phyloP scores from a whole-genome alignment of 2,113 vertebrate species.

The Planiliza haematocheilus region DNA sequence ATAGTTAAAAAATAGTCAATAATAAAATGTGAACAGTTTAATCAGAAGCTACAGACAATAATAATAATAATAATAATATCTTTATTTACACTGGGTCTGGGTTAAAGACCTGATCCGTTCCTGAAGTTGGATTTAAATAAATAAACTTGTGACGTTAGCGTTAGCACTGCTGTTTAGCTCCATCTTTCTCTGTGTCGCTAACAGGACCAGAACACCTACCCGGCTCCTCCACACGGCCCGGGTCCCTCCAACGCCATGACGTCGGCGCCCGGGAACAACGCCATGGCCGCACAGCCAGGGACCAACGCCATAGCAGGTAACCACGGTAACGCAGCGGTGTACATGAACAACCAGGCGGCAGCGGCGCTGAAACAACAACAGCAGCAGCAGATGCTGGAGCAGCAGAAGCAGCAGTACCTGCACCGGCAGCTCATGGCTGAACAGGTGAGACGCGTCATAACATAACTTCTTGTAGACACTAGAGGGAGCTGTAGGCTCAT shows the following conservation, averaged over 20 bases:
- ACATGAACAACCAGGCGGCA: conserved; percentile 88
- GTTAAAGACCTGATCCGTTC: too few relatives aligned
- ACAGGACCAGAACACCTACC: conserved; percentile 90
- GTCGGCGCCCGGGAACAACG: conserved; percentile 80
- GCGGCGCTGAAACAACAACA: conserved; percentile 90
- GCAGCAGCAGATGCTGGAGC: conserved; percentile 86
- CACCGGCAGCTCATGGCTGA: conserved; percentile 91
- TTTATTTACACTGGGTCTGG: too few relatives aligned
- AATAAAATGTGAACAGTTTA: too few relatives aligned
- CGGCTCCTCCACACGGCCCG: conserved; percentile 80
- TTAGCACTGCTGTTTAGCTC: neutral
- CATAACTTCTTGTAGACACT: neutral
- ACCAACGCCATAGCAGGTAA: conserved; percentile 82
- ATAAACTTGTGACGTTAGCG: too few relatives aligned
- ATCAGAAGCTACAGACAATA: too few relatives aligned
- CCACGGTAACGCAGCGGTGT: conserved; percentile 83
- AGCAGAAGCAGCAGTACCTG: conserved; percentile 86
- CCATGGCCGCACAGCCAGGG: conserved; percentile 83
- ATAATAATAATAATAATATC: too few relatives aligned
- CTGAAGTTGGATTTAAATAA: too few relatives aligned
- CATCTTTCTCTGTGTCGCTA: conserved; percentile 1
- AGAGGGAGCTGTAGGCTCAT: conserved; percentile 11
- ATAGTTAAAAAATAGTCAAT: too few relatives aligned
- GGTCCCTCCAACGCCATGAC: conserved; percentile 83
- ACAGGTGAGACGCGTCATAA: conserved; percentile 87